Evolutionary conservation across 1,140 invertebrate genomes (phyloP), one percentile per base, ranked within the genome.

Genomic region (Polypedilum pembai): DNA sequence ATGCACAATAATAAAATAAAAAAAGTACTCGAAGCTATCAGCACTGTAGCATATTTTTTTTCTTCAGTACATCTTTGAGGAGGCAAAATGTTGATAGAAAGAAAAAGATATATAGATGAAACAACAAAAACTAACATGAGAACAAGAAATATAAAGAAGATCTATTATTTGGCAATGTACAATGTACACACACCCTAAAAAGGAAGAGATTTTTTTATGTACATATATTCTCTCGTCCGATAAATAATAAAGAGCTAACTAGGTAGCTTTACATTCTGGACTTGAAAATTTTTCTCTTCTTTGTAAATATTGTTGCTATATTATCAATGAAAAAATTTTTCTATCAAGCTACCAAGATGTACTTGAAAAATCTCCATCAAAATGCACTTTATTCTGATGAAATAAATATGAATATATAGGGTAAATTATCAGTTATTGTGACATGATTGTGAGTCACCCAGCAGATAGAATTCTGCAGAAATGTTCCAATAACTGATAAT

Each of bases 241-340:
- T 69, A 69, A 69, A 69, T 69, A 69, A 69, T 20, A 69, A 69
- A 69, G 65, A 69, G 65, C 20, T 69, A 69, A 69, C 65, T 69
- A 69, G n/a, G n/a, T n/a, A n/a, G 65, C 65, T 69, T 69, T 69
- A 8, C 65, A 20, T 69, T 69, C 17, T 10, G 65, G 17, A 21
- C 8, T 69, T 69, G n/a, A n/a, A n/a, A n/a, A n/a, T n/a, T n/a
- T n/a, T n/a, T n/a, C n/a, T 69, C 20, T 10, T 69, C 12, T 7
- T 18, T 3, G 2, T 33, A 33, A 33, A 5, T 33, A 5, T 33
- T 33, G 24, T 3, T 33, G 24, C 24, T 33, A 33, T 33, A 33
- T 1, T 5, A 33, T 3, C 24, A 3, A 33, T 33, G 24, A 33
- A 33, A 33, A 33, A 33, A 33, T 33, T 33, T 33, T n/a, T n/a